Conservation (phyloP, 2,888 invertebrate species). For the Folsomia candida region DNA sequence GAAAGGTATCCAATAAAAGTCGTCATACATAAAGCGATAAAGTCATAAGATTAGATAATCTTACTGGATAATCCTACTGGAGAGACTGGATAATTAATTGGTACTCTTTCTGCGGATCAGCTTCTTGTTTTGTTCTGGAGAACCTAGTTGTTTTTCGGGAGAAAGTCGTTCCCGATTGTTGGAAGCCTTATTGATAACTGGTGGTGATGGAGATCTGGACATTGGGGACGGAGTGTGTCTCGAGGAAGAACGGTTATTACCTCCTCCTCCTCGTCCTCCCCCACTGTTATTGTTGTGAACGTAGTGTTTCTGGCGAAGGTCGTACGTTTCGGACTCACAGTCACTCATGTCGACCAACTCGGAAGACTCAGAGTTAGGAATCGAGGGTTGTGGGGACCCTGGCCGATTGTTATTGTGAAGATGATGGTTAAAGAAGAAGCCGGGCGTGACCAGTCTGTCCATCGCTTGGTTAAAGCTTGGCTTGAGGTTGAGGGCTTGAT, state of each 20-base stretch:
- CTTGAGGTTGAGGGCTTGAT: slow-evolving; percentile 23
- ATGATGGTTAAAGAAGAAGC: slow-evolving; percentile 6
- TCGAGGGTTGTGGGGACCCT: slow-evolving; percentile 38
- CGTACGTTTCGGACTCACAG: slow-evolving; percentile 40
- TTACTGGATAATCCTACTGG: too few relatives aligned
- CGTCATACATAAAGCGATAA: too few relatives aligned
- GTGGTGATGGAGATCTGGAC: slow-evolving; percentile 12
- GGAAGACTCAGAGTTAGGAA: slow-evolving; percentile 43
- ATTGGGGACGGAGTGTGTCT: slow-evolving; percentile 2
- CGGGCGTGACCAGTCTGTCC: slow-evolving; percentile 25
- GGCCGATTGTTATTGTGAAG: slow-evolving; percentile 43
- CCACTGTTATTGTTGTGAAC: neutral
- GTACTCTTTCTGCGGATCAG: neutral
- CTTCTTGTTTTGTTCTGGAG: neutral
- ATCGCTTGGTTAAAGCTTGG: slow-evolving; percentile 29
- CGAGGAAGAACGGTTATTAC: neutral
- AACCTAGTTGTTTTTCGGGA: neutral
- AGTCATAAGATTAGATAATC: too few relatives aligned
- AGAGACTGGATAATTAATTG: neutral
- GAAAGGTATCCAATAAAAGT: too few relatives aligned
- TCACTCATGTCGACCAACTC: slow-evolving; percentile 51
- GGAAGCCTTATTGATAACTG: neutral
- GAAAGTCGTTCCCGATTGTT: neutral
- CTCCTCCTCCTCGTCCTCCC: neutral
- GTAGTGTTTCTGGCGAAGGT: slow-evolving; percentile 1